Conservation (phyloP, 53 echinoderm and acorn worm genomes). For the Antedon mediterranea region DNA sequence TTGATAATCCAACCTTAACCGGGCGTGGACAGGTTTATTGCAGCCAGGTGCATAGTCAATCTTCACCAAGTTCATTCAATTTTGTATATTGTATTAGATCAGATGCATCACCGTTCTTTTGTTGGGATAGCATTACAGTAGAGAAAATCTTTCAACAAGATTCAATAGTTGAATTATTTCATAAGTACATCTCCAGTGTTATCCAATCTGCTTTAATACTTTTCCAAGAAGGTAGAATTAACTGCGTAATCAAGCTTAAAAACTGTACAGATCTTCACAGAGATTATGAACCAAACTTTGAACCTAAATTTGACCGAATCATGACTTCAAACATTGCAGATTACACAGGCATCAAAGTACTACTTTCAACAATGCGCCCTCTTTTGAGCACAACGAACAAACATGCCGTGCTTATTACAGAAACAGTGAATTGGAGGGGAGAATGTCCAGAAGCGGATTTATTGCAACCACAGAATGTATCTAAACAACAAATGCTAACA, state of each 20-base stretch:
- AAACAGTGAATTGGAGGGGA: too few species aligned
- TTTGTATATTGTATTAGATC: slow-evolving; percentile 18
- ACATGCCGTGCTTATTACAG: too few species aligned
- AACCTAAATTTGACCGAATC: too few species aligned
- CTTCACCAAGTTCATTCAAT: slow-evolving; percentile 8
- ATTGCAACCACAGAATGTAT: too few species aligned
- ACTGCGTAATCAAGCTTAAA: not conserved
- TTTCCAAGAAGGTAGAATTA: not conserved
- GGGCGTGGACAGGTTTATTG: slow-evolving; percentile 4
- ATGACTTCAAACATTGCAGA: too few species aligned
- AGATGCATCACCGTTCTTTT: slow-evolving; percentile 16
- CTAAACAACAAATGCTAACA: too few species aligned
- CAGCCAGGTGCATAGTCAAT: not conserved
- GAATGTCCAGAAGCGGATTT: not conserved
- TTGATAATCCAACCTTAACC: slow-evolving; percentile 37
- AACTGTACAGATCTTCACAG: too few species aligned
- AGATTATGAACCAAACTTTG: too few species aligned
- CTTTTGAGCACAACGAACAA: too few species aligned
- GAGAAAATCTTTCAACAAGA: not conserved
- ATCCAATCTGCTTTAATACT: slow-evolving; percentile 5
- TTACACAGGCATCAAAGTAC: slow-evolving; percentile 1
- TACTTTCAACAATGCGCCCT: too few species aligned
- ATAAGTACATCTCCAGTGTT: slow-evolving; percentile 12
- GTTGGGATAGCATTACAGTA: slow-evolving; percentile 33
- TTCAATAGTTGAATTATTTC: slow-evolving; percentile 17